phyloP scores from a whole-genome alignment of 1,140 invertebrate genomes.

The Aphidius gifuensis region DNA sequence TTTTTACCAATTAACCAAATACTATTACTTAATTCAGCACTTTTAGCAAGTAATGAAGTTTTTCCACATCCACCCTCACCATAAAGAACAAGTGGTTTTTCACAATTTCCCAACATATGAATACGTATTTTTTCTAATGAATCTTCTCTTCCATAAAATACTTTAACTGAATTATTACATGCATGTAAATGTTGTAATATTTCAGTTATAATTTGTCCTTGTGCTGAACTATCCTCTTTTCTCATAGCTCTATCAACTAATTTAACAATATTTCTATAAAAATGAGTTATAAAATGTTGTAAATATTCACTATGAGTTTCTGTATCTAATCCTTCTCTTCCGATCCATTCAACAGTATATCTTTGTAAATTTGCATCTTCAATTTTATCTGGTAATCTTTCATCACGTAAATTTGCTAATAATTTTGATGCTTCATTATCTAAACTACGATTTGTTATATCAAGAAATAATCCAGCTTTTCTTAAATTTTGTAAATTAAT shows the following conservation, averaged over 20 bases:
- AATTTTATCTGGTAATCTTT: conserved; percentile 81
- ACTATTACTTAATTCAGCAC: conserved; percentile 71
- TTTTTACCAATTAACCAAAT: conserved; percentile 71
- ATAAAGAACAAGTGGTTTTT: conserved; percentile 89
- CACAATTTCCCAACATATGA: conserved; percentile 82
- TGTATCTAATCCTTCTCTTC: conserved; percentile 86
- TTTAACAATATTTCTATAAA: conserved; percentile 91
- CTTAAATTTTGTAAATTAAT: conserved; percentile 94
- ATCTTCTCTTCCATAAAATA: conserved; percentile 92
- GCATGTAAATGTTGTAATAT: conserved; percentile 95
- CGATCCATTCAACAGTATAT: conserved; percentile 96
- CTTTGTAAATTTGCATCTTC: conserved; percentile 85
- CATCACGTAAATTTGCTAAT: conserved; percentile 85
- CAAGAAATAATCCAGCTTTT: conserved; percentile 91
- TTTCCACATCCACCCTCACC: conserved; percentile 97
- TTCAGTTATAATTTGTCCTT: conserved; percentile 92
- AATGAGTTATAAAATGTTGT: conserved; percentile 92
- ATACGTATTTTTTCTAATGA: conserved; percentile 77
- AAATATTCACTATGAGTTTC: conserved; percentile 94
- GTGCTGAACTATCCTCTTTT: conserved; percentile 90
- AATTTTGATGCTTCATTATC: conserved; percentile 92
- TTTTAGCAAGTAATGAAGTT: conserved; percentile 92
- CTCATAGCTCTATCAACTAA: conserved; percentile 91
- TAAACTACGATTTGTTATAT: conserved; percentile 88
- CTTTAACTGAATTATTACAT: conserved; percentile 92